Percentiles rank a stretch among this genome's conserved stretches.
Conservation (phyloP, 1,140 invertebrate species). For the Colletes gigas region DNA sequence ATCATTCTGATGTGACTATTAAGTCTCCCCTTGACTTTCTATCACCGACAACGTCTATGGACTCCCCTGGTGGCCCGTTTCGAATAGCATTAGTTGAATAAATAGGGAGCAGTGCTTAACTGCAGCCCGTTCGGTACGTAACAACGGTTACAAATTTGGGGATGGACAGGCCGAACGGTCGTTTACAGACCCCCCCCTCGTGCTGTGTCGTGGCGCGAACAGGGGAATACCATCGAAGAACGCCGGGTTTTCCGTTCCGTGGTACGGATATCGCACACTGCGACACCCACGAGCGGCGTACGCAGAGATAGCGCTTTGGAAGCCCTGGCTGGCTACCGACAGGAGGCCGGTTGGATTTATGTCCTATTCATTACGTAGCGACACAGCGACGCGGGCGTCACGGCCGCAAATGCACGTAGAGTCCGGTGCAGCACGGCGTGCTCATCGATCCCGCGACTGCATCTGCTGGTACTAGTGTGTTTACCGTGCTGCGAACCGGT, state of each 20-base stretch:
- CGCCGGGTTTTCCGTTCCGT: background rate
- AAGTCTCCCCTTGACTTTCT: too few relatives aligned
- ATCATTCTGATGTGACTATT: too few relatives aligned
- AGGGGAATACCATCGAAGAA: constrained; percentile 8
- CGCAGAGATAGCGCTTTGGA: constrained; percentile 2
- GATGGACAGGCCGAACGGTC: background rate
- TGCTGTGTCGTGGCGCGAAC: background rate
- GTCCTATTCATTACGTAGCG: constrained; percentile 71
- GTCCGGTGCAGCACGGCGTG: background rate
- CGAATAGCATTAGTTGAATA: too few relatives aligned
- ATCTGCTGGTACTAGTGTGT: constrained; percentile 56
- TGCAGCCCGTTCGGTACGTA: too few relatives aligned
- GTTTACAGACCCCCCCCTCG: background rate
- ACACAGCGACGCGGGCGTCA: constrained; percentile 51
- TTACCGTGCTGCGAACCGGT: constrained; percentile 62
- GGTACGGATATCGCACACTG: background rate
- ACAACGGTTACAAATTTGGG: background rate
- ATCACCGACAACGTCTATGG: too few relatives aligned
- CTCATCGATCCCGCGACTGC: constrained; percentile 40
- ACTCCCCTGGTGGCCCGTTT: too few relatives aligned
- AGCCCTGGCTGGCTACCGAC: background rate
- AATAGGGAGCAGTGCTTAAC: too few relatives aligned
- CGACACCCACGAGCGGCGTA: background rate
- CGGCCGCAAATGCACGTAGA: constrained; percentile 57
- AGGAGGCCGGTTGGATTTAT: constrained; percentile 69